phyloP scores from a whole-genome alignment of 2,797 vertebrate genomes.

The Typhlichthys eigenmanni region DNA sequence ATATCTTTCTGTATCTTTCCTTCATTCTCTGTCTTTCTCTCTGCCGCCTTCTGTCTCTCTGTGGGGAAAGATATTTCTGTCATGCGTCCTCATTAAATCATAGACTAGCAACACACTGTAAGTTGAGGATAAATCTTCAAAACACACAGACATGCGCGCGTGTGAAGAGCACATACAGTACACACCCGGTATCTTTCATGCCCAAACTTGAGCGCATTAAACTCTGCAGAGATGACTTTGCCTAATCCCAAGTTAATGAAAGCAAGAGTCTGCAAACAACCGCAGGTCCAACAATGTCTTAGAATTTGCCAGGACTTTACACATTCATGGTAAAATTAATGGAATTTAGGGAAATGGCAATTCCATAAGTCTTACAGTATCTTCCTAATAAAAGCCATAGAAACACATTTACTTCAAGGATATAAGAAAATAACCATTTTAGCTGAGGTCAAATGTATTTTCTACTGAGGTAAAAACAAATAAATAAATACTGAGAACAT shows the following conservation, averaged over 20 bases:
- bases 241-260: slow-evolving; percentile 63
- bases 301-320: slow-evolving; percentile 22
- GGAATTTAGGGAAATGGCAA: slow-evolving; percentile 32
- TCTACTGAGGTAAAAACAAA: no score
- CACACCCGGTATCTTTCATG: slow-evolving; percentile 12
- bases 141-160: slow-evolving; percentile 18
- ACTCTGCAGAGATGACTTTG: slow-evolving; percentile 24
- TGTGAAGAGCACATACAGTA: slow-evolving; percentile 3
- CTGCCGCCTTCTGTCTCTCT: slow-evolving; percentile 26
- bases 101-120: slow-evolving; percentile 38
- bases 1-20: slow-evolving; percentile 17
- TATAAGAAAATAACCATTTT: background rate
- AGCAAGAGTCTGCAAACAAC: slow-evolving; percentile 29
- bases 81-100: slow-evolving; percentile 64
- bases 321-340: slow-evolving; percentile 45
- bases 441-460: no score
- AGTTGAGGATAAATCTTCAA: slow-evolving; percentile 51
- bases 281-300: slow-evolving; percentile 33
- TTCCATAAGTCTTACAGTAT: slow-evolving; percentile 5
- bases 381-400: slow-evolving; percentile 25
- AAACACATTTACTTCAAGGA: slow-evolving; percentile 12
- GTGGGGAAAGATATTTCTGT: slow-evolving; percentile 57
- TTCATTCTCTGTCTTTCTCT: background rate
- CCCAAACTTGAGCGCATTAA: slow-evolving; percentile 4
- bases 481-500: background rate